Evolutionary conservation across 2,113 vertebrate species (phyloP), one percentile per base, ranked within the genome.

Genomic region (Entosphenus tridentatus): DNA sequence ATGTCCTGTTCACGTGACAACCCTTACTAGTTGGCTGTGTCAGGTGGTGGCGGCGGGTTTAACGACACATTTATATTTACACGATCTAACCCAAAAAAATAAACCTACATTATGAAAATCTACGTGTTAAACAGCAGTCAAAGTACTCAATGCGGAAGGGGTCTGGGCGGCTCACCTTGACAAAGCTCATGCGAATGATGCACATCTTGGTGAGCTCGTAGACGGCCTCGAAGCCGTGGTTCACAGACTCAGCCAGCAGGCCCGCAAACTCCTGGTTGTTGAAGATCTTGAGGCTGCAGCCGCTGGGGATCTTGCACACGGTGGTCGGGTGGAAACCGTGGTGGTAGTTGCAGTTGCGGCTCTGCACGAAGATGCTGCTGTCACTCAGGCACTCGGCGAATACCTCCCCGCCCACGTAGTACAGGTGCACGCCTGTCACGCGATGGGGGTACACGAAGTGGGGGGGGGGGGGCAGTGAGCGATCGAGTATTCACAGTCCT

Each of bases 171-270:
- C 76, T 67, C 72, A 95, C 93, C 86, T 98, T 98, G 55, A 98
- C 93, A 65, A 98, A 98, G 77, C 93, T 98, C 93, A 98, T 96
- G 68, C 93, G 88, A 17, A 98, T 95, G 71, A 92, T 98, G 71
- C 93, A 98, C 93, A 98, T 98, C 79, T 98, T 98, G 2, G 93
- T 98, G 73, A 98, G 90, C 80, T 98, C 93, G 10, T 96, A 98
- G 69, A 98, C 93, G 0, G 93, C 93, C 81, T 98, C 93, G 56
- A 98, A 98, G 72, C 93, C 93, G 0, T 96, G 92, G 80, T 98
- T 98, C 77, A 98, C 93, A 0, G 93, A 98, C 77, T 98, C 92
- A 56, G 93, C 90, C 78, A 98, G 74, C 56, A 98, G 81, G 77
- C 93, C 87, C 8, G 93, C 92, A 71, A 98, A 98, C 79, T 98